These are phyloP conservation scores for Plagodis pulveraria DNA, from an alignment of 2,888 invertebrate species.

Conservation along the genomic window DNA sequence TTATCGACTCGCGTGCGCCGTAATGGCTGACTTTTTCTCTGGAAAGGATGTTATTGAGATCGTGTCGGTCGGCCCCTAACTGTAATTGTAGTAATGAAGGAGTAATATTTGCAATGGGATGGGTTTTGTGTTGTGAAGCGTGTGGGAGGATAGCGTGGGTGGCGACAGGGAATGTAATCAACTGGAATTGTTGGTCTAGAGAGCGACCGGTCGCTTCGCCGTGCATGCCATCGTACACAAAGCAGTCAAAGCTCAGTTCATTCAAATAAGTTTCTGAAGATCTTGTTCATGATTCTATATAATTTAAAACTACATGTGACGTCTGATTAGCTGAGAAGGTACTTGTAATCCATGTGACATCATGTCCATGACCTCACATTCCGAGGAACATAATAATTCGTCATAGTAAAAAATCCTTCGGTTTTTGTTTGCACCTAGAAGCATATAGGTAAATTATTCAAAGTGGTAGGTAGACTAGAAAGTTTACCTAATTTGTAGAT, in stretches of 20 bases:
- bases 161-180: constrained; percentile 59
- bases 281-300: background rate
- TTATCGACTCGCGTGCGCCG: constrained; percentile 82
- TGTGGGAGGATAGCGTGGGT: constrained; percentile 67
- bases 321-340: constrained; percentile 6
- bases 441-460: too few species aligned
- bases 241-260: background rate
- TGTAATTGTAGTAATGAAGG: constrained; percentile 36
- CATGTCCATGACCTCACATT: constrained; percentile 17
- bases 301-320: constrained; percentile 1
- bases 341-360: background rate
- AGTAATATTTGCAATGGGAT: constrained; percentile 44
- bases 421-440: too few species aligned
- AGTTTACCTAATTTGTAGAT: too few species aligned
- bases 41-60: constrained; percentile 53
- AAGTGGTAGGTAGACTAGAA: too few species aligned
- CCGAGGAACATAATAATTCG: too few species aligned
- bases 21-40: constrained; percentile 80
- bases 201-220: constrained; percentile 40
- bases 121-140: constrained; percentile 52
- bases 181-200: constrained; percentile 41
- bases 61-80: constrained; percentile 36
- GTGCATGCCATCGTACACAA: constrained; percentile 21
- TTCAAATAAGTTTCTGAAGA: background rate
- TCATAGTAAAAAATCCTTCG: too few species aligned